Percentiles rank a stretch among this genome's conserved stretches.
Conservation (phyloP, 2,888 invertebrate genomes). For the Nemotelus nigrinus region DNA sequence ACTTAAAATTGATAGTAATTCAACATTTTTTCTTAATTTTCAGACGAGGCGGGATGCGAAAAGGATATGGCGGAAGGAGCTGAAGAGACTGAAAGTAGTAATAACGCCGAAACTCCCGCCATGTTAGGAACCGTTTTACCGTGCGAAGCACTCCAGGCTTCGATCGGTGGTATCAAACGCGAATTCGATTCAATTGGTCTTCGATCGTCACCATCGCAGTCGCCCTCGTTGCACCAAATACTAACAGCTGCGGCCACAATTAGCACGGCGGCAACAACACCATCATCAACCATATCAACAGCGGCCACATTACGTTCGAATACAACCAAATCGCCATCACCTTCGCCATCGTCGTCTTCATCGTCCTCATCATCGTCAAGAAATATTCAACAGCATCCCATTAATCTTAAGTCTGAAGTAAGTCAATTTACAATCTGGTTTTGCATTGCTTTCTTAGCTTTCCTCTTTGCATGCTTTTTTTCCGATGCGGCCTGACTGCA, state of each 20-base stretch:
- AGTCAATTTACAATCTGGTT: conserved; percentile 49
- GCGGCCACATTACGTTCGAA: conserved; percentile 52
- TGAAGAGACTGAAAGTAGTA: conserved; percentile 65
- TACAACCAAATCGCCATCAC: conserved; percentile 53
- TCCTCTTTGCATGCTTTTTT: background rate
- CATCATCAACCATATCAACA: conserved; percentile 53
- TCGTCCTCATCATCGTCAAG: conserved; percentile 48
- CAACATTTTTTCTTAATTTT: conserved; percentile 4
- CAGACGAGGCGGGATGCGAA: conserved; percentile 75
- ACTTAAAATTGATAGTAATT: background rate
- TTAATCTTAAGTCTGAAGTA: conserved; percentile 57
- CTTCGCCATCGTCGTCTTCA: conserved; percentile 54
- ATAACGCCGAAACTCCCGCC: conserved; percentile 57
- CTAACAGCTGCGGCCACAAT: conserved; percentile 38
- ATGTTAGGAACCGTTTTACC: conserved; percentile 65
- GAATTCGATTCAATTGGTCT: conserved; percentile 60
- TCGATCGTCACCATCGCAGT: conserved; percentile 43
- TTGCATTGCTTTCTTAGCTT: background rate
- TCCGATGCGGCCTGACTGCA: no score
- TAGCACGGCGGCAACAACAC: conserved; percentile 42
- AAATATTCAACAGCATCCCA: conserved; percentile 55
- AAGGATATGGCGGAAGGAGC: conserved; percentile 81
- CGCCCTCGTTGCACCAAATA: conserved; percentile 33
- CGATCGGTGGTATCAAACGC: conserved; percentile 61
- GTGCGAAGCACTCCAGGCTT: conserved; percentile 64